Evolutionary conservation across 2,888 invertebrate genomes (phyloP), one percentile per base, ranked within the genome.

Genomic region (Mycogona germanica): DNA sequence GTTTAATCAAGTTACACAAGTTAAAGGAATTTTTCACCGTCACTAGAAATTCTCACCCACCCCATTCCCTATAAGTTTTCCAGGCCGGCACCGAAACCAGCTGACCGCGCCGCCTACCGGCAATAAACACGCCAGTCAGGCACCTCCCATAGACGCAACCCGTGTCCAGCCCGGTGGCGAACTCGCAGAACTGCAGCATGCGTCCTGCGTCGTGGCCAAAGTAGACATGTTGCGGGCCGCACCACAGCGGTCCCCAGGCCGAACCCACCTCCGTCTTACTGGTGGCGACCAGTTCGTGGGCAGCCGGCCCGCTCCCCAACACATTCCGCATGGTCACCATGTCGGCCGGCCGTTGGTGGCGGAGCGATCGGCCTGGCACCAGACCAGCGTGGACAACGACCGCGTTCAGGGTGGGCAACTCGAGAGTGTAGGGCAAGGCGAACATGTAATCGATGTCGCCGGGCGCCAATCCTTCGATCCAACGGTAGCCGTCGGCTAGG

Each of bases 191-290:
- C 59, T 69, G 69, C 14, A 69, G 57, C 28, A 60, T 58, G 26
- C 68, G 51, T n/a, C 59, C 58, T 2, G 70, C 69, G 61, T 69
- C 69, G 51, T 70, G 70, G 29, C 70, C 70, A 57, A 67, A 70
- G 58, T 68, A 70, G 7, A 70, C 65, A 60, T 70, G 69, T 45
- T 65, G 57, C 3, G 69, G 69, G 2, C 70, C 70, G 3, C 51
- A 50, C 70, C 69, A 70, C 12, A 62, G 23, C 2, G 62, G 57
- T 4, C 64, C 64, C 70, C 70, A 70, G 1, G 66, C 60, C 9
- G 62, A 60, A 1, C 68, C 69, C 28, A 57, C 55, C 23, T 60
- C 59, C 0, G 49, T 49, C 25, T 60, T 53, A 35, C 62, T 64
- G 7, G 58, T 51, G 1, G 60, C 61, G 14, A 52, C 46, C 5